Percentiles rank a stretch among this genome's conserved stretches.
These are phyloP conservation scores for Tauraco hartlaubi DNA, from an alignment of 2,797 vertebrate genomes.

Conservation along the genomic window DNA sequence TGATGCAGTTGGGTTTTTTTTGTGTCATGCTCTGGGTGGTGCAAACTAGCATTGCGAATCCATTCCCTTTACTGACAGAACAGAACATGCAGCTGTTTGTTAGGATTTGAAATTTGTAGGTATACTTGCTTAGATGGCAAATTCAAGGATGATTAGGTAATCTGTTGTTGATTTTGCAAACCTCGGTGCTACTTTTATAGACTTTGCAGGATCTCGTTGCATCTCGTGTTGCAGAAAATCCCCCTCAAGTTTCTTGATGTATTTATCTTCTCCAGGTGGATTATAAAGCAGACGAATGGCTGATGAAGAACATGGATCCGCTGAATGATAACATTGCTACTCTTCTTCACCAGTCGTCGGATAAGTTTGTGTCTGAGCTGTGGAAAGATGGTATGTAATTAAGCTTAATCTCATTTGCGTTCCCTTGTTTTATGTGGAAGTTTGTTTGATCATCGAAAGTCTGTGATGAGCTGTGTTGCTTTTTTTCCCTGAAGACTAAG, in stretches of 20 bases:
- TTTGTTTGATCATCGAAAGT: neutral
- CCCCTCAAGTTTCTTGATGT: neutral
- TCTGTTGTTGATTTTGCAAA: neutral
- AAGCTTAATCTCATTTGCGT: neutral
- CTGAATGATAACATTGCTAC: constrained; percentile 95
- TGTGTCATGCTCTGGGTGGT: neutral
- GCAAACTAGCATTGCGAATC: neutral
- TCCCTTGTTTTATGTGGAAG: neutral
- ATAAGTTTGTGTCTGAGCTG: constrained; percentile 96
- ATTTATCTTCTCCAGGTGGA: constrained; percentile 87
- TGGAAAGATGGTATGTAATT: constrained; percentile 92
- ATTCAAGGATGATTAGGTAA: neutral
- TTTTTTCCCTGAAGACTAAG: neutral
- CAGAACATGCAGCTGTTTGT: neutral
- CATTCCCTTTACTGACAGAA: neutral
- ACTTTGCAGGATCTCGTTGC: neutral
- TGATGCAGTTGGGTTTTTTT: neutral
- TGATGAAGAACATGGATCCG: constrained; percentile 99
- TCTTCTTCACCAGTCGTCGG: constrained; percentile 94
- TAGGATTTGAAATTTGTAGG: neutral
- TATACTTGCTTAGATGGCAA: neutral
- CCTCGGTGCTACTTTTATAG: neutral
- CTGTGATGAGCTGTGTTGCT: neutral
- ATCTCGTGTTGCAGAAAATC: neutral
- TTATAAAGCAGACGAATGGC: constrained; percentile 97